These are phyloP conservation scores for Beaufortia kweichowensis DNA, from an alignment of 2,113 vertebrate genomes.

Conservation along the genomic window DNA sequence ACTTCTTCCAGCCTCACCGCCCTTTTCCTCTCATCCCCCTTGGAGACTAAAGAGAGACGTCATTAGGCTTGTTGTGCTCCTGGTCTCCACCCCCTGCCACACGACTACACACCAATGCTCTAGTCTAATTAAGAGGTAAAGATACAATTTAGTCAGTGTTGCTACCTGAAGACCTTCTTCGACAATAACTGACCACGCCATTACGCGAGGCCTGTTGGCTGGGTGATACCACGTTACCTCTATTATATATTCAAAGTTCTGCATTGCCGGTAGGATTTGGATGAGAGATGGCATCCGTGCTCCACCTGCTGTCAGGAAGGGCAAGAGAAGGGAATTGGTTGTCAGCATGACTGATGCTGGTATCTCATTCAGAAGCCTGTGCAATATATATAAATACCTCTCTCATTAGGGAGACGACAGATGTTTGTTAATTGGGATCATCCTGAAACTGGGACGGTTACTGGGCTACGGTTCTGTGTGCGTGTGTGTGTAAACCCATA, in stretches of 20 bases:
- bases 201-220: neutral
- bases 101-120: conserved; percentile 62
- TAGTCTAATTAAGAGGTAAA: conserved; percentile 33
- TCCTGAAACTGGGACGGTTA: conserved; percentile 54
- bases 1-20: conserved; percentile 44
- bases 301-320: conserved; percentile 34
- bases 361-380: conserved; percentile 35
- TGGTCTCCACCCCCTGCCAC: conserved; percentile 60
- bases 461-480: conserved; percentile 29
- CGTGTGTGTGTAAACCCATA: conserved; percentile 35
- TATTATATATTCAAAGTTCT: neutral
- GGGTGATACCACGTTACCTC: neutral
- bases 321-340: conserved; percentile 33
- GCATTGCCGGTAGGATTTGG: conserved; percentile 6
- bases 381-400: conserved; percentile 42
- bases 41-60: conserved; percentile 78
- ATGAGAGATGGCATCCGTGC: conserved; percentile 6
- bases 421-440: conserved; percentile 58
- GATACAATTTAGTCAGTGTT: conserved; percentile 10
- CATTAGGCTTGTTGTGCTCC: conserved; percentile 79
- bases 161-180: neutral
- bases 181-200: neutral
- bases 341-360: conserved; percentile 41
- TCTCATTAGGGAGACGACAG: conserved; percentile 47
- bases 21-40: conserved; percentile 64